Conservation (phyloP, 2,797 vertebrate genomes). For the Aplochiton taeniatus region DNA sequence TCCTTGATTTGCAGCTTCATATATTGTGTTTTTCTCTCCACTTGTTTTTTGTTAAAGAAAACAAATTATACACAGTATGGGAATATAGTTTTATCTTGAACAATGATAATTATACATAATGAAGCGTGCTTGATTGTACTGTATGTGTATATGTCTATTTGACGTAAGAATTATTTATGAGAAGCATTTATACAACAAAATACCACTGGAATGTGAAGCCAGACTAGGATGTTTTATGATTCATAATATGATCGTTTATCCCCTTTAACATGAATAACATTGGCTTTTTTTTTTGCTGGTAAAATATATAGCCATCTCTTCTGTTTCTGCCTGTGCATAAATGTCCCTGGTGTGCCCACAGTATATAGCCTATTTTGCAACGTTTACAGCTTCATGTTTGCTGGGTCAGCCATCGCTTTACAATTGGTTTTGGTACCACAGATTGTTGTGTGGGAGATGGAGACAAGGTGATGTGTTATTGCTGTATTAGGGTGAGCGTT, state of each 20-base stretch:
- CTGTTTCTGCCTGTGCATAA: slow-evolving; percentile 36
- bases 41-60: slow-evolving; percentile 61
- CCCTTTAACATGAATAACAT: slow-evolving; percentile 69
- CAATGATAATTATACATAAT: slow-evolving; percentile 71
- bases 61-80: slow-evolving; percentile 56
- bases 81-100: slow-evolving; percentile 75
- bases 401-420: slow-evolving; percentile 58
- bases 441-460: slow-evolving; percentile 46
- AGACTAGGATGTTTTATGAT: slow-evolving; percentile 75
- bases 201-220: slow-evolving; percentile 88
- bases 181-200: slow-evolving; percentile 80
- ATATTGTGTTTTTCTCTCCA: slow-evolving; percentile 67
- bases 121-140: slow-evolving; percentile 76
- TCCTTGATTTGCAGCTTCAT: slow-evolving; percentile 79
- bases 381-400: slow-evolving; percentile 72
- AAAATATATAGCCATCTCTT: background rate
- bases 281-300: slow-evolving; percentile 32
- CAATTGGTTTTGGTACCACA: slow-evolving; percentile 61
- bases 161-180: slow-evolving; percentile 77
- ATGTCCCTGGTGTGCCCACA: slow-evolving; percentile 48
- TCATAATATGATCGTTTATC: slow-evolving; percentile 73
- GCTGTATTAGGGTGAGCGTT: slow-evolving; percentile 50
- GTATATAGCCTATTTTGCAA: slow-evolving; percentile 30
- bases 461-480: slow-evolving; percentile 57
- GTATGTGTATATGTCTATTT: slow-evolving; percentile 75